Base-by-base conservation (phyloP, 2,888 invertebrate genomes). In the Zhengitettix transpicula region DNA sequence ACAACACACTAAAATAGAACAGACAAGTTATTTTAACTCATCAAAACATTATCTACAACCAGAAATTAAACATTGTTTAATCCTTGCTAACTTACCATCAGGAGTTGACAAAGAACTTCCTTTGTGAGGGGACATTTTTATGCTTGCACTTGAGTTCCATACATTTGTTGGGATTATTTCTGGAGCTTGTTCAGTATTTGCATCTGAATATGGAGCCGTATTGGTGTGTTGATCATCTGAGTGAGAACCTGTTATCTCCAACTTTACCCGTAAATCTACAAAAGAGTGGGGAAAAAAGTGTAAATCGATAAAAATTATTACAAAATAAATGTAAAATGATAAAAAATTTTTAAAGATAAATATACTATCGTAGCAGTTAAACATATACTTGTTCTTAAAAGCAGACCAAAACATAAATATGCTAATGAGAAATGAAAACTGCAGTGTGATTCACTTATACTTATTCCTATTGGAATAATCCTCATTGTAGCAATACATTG, bases 31-130 rank as follows among this genome's bases (percentile, higher is more conserved):
- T 52, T 52, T 52, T 3, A 52, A n/a, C 5, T n/a, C 3, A 52
- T 12, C 12, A 54, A 17, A 40, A 9, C 54, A 1, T 17, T 12
- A 54, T 12, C 14, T 40, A 28, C 12, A 12, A 53, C 8, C 16
- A 15, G 14, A 9, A 28, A 10, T 28, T 16, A 9, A 53, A 53
- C 17, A n/a, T n/a, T n/a, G n/a, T n/a, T n/a, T n/a, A n/a, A n/a
- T n/a, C 28, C 41, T 52, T 11, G 47, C 28, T 51, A 15, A 71
- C 77, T 80, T 71, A 89, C 89, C 89, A 72, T 90, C 89, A 69
- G 89, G 85, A 70, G 90, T 90, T 69, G 87, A 84, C 66, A 89
- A 87, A 68, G 87, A 84, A 65, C 85, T 85, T 68, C 87, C 85
- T 75, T 89, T 79, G 67, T 77, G 64, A 53, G 59, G 55, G 44